phyloP scores from a whole-genome alignment of 37 sponge, comb jelly and placozoan genomes.

The Haliclona indistincta region DNA sequence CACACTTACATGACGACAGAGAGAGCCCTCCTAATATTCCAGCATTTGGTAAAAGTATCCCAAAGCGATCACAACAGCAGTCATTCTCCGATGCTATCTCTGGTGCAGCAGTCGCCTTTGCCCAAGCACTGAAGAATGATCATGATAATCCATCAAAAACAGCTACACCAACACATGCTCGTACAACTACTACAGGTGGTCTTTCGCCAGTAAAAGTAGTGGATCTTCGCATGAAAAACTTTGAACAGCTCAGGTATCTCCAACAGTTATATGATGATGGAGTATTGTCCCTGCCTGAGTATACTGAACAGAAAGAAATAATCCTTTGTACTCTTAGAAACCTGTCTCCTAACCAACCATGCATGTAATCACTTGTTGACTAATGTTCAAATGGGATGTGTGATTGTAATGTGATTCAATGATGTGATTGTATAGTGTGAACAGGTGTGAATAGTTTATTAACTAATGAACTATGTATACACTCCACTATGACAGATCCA shows the following conservation, averaged over 20 bases:
- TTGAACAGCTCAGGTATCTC: conserved; percentile 38
- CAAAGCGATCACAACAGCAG: background rate
- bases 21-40: conserved; percentile 4
- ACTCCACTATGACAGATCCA: background rate
- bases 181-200: background rate
- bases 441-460: too few relatives aligned
- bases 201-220: conserved; percentile 30
- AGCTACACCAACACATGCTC: background rate
- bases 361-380: background rate
- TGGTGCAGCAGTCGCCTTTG: conserved; percentile 8
- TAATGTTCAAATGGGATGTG: background rate
- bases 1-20: background rate
- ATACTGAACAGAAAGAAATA: conserved; percentile 19
- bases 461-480: background rate
- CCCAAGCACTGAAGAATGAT: background rate
- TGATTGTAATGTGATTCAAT: background rate
- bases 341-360: background rate
- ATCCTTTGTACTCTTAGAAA: conserved; percentile 11
- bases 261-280: conserved; percentile 44
- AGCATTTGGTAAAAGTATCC: background rate
- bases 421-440: too few relatives aligned
- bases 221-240: conserved; percentile 37
- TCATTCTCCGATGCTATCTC: background rate
- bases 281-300: conserved; percentile 22
- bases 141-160: too few relatives aligned